Percentiles rank a stretch among this genome's conserved stretches.
Evolutionary conservation across 2,888 invertebrate genomes (phyloP).

Genomic region (Meta bourneti): DNA sequence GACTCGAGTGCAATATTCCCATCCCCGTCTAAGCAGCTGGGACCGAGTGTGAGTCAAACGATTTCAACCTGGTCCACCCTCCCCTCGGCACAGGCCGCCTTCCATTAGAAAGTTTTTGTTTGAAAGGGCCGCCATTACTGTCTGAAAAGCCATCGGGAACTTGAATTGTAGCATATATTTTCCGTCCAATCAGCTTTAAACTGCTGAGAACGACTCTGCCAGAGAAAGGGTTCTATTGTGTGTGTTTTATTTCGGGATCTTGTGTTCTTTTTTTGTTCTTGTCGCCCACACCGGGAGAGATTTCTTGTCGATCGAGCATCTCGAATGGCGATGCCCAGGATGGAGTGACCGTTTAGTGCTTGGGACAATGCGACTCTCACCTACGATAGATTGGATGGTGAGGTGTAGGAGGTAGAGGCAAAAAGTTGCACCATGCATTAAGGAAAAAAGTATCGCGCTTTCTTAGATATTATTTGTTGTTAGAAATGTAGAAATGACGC

Average conservation of each 20-base stretch:
- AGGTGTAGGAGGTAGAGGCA: too few relatives aligned
- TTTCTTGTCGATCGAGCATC: conserved; percentile 43
- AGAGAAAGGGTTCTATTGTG: conserved; percentile 50
- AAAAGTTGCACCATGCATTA: too few relatives aligned
- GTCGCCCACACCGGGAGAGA: conserved; percentile 7
- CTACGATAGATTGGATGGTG: too few relatives aligned
- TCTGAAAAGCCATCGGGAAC: conserved; percentile 52
- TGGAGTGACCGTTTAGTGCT: too few relatives aligned
- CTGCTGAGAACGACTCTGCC: conserved; percentile 69
- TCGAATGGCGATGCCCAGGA: conserved; percentile 10
- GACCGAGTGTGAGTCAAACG: conserved; percentile 59
- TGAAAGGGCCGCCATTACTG: conserved; percentile 71
- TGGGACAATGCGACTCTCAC: too few relatives aligned
- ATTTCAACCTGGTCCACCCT: conserved; percentile 39
- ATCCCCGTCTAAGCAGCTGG: conserved; percentile 63
- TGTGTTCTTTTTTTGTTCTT: conserved; percentile 26
- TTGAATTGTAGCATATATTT: conserved; percentile 75
- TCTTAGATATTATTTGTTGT: too few relatives aligned
- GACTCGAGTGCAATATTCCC: conserved; percentile 27
- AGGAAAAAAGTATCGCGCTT: too few relatives aligned
- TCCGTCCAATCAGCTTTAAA: conserved; percentile 75
- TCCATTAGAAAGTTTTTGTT: conserved; percentile 73
- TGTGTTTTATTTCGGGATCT: conserved; percentile 50
- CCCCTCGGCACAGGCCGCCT: conserved; percentile 8
- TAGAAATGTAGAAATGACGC: too few relatives aligned